Percentiles rank a stretch among this genome's conserved stretches.
phyloP scores from a whole-genome alignment of 2,113 vertebrate species.

The Eublepharis macularius region DNA sequence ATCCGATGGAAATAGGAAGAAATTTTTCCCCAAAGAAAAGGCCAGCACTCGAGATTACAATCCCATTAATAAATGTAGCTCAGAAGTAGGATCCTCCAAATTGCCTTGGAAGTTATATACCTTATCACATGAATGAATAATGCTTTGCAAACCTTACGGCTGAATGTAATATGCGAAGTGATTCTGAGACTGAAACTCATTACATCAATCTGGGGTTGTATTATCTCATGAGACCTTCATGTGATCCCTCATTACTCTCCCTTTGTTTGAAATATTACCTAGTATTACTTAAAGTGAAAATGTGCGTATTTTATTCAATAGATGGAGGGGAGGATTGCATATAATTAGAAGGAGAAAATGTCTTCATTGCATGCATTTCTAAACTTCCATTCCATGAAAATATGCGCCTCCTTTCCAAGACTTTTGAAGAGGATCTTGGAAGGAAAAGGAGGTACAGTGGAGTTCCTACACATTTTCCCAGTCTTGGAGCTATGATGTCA shows the following conservation, averaged over 20 bases:
- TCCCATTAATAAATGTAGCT: background rate
- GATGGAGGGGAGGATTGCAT: slow-evolving; percentile 17
- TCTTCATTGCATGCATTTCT: slow-evolving; percentile 42
- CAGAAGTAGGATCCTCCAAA: background rate
- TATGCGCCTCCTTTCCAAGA: slow-evolving; percentile 41
- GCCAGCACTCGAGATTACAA: background rate
- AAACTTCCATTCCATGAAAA: slow-evolving; percentile 20
- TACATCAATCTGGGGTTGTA: slow-evolving; percentile 44
- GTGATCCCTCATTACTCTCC: slow-evolving; percentile 59
- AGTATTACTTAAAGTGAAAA: slow-evolving; percentile 53
- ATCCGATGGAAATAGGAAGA: background rate
- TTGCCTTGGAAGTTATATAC: slow-evolving; percentile 5
- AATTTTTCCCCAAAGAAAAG: background rate
- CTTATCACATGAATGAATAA: slow-evolving; percentile 4
- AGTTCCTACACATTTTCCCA: too few species aligned
- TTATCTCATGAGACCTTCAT: slow-evolving; percentile 51
- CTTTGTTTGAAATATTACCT: slow-evolving; percentile 51
- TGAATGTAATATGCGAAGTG: slow-evolving; percentile 41
- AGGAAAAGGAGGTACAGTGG: background rate
- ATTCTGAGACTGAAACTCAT: slow-evolving; percentile 55
- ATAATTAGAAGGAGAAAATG: slow-evolving; percentile 60
- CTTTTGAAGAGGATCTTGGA: background rate
- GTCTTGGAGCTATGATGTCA: too few species aligned
- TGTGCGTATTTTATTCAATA: slow-evolving; percentile 55
- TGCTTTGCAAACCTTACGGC: slow-evolving; percentile 13